Evolutionary conservation across 2,888 invertebrate genomes (phyloP), one percentile per base, ranked within the genome.

Genomic region (Anodontia alba): DNA sequence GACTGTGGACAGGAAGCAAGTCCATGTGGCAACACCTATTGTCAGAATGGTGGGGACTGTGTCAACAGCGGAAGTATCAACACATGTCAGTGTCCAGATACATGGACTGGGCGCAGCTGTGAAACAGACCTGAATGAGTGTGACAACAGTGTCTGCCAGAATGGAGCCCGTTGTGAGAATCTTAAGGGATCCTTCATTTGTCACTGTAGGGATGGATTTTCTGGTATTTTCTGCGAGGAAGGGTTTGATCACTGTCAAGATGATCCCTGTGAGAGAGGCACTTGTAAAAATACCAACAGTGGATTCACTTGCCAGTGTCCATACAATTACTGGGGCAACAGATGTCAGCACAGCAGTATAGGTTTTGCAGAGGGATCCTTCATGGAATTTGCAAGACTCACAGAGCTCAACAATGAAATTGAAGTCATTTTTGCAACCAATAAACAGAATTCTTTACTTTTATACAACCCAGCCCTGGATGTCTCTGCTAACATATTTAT

Each of bases 321-420:
- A 0, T 97, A 97, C 90, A 98, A 98, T 17, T 95, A 93, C 88
- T 98, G 98, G 92, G 99, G 99, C 12, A 96, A 97, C 51, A 97
- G 97, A 91, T 99, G 99, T 94, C 98, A 99, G 94, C 96, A 97
- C 88, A 97, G 97, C 0, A 98, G 98, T 0, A 97, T 96, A 93
- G 98, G 98, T 26, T 99, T 99, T 95, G 96, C 96, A 76, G 97
- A 97, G 90, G 95, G 98, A 0, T 98, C 98, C 0, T 99, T 96
- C 94, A 97, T 98, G 97, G 96, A 97, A 36, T 98, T 98, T 94
- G 96, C 97, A 1, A 95, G 98, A 0, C 94, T 99, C 87, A 97
- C 98, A 93, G 76, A 84, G 26, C 96, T 97, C 0, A 98, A 98
- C 1, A 98, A 98, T 93, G 98, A 98, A 91, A 97, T 99, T 85